Percentiles rank a stretch among this genome's conserved stretches.
Evolutionary conservation across 1,140 invertebrate genomes (phyloP).

Genomic region (Piezodorus guildinii): DNA sequence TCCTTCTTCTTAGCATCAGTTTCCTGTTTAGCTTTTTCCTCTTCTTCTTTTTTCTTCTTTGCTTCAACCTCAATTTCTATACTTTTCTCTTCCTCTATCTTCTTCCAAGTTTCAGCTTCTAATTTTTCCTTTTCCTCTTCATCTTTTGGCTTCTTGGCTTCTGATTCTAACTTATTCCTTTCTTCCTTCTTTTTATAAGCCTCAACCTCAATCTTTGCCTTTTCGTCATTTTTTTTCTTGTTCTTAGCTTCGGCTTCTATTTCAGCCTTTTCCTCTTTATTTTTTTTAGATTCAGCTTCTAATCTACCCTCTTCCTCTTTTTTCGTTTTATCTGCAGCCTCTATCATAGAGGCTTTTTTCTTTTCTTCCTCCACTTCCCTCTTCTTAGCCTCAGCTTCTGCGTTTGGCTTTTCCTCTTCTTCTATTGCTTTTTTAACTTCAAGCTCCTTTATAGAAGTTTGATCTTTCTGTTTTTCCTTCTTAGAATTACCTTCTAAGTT

Average conservation of each 20-base stretch:
- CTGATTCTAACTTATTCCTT: background rate
- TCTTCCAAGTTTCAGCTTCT: background rate
- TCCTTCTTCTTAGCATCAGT: background rate
- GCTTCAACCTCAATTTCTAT: background rate
- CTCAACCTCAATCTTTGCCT: slow-evolving; percentile 21
- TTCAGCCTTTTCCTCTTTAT: slow-evolving; percentile 9
- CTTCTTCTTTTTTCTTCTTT: slow-evolving; percentile 10
- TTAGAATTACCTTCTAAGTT: no score
- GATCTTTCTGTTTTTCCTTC: no score
- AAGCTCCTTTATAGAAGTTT: no score
- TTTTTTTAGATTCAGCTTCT: background rate
- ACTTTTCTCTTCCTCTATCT: slow-evolving; percentile 20
- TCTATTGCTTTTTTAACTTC: no score
- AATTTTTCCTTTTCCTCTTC: background rate
- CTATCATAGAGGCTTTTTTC: background rate
- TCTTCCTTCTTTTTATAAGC: slow-evolving; percentile 7
- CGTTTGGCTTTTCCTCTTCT: no score
- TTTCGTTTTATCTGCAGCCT: background rate
- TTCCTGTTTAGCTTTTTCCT: background rate
- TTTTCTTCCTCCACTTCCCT: background rate
- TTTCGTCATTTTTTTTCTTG: slow-evolving; percentile 3
- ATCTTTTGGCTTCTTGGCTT: background rate
- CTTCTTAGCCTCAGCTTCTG: background rate
- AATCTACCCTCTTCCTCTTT: background rate
- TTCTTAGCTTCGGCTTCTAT: background rate